Evolutionary conservation across 2,888 invertebrate genomes (phyloP), one percentile per base, ranked within the genome.

Genomic region (Liposcelis brunnea): DNA sequence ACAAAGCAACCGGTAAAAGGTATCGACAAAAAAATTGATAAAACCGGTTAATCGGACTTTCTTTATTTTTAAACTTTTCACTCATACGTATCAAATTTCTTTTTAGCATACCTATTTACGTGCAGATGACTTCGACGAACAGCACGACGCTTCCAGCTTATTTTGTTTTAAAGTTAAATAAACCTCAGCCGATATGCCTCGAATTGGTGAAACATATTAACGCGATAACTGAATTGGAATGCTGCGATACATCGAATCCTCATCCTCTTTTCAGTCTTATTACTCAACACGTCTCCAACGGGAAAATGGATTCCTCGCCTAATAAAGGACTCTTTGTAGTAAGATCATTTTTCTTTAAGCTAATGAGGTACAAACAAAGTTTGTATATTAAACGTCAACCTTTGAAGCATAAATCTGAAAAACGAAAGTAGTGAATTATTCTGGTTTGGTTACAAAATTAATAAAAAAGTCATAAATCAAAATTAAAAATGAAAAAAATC

Each of bases 111-210:
- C 90, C 91, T 1, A 75, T 79, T 1, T 93, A 87, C 63, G 80
- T 84, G 1, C 72, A 77, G 15, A 65, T 91, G 38, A 83, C 77
- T 49, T 74, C 79, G 45, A 75, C 79, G 54, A 95, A 95, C 66
- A 91, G 90, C 52, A 81, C 83, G 37, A 76, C 83, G 60, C 67
- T 95, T 55, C 91, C 93, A 0, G 94, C 94, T 1, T 85, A 83
- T 59, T 95, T 93, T 65, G 82, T 82, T 3, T 63, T 89, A 48
- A 77, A 76, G 49, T 68, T 95, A 42, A 82, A 82, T 44, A 80
- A 83, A 57, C 84, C 89, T 2, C 77, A 85, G 65, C 90, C 93
- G 0, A 75, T 94, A 52, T 87, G 90, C 55, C 67, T 78, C 21
- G 76, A 77, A 15, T 67, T 90, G 31, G 71, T 90, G 26, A 70